Conservation (phyloP, 2,113 vertebrate genomes). For the Lipophrys pholis region DNA sequence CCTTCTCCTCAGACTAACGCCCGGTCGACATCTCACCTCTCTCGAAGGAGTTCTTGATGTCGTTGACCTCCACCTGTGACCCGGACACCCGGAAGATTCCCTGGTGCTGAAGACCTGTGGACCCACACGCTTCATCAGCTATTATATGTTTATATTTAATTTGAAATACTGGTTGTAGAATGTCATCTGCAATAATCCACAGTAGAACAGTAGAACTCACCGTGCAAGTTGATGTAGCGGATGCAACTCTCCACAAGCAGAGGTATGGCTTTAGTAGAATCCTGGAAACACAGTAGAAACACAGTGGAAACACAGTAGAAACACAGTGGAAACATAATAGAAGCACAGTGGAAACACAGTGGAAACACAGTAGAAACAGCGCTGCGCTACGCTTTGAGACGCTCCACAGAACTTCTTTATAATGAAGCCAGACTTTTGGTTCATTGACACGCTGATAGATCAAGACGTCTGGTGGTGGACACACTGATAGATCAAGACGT, state of each 20-base stretch:
- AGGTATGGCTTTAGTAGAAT: slow-evolving; percentile 95
- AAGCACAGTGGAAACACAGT: not conserved
- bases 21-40: slow-evolving; percentile 86
- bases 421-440: no score
- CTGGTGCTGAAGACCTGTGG: slow-evolving; percentile 95
- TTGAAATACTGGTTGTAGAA: no score
- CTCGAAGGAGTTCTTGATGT: slow-evolving; percentile 99
- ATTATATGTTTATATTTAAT: no score
- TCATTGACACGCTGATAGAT: no score
- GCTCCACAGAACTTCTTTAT: no score
- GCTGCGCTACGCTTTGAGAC: no score
- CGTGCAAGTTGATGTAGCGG: slow-evolving; percentile 97
- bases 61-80: slow-evolving; percentile 98
- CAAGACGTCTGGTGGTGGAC: no score
- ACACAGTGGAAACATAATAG: slow-evolving; percentile 45
- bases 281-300: slow-evolving; percentile 76
- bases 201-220: slow-evolving; percentile 80
- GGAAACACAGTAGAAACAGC: no score
- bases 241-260: slow-evolving; percentile 98
- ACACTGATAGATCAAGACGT: no score
- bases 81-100: slow-evolving; percentile 98
- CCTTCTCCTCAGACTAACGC: not conserved
- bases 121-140: no score
- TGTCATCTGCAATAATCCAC: no score
- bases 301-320: no score